Evolutionary conservation across 2,888 invertebrate genomes (phyloP).

Genomic region (Nowickia ferox): DNA sequence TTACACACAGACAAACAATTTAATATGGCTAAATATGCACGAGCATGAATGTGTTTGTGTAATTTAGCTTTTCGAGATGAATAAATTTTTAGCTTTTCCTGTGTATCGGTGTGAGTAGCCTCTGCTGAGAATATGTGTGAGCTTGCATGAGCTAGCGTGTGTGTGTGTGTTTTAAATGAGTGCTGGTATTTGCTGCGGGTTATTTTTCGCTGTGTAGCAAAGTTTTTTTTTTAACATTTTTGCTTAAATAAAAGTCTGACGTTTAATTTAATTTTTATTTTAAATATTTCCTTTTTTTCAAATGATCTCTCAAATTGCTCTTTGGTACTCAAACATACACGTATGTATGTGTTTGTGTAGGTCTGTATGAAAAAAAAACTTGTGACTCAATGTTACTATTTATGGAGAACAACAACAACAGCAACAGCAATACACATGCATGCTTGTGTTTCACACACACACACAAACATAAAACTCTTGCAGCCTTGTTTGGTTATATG

Average conservation of each 20-base stretch:
- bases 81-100: slow-evolving; percentile 30
- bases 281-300: background rate
- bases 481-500: background rate
- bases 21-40: slow-evolving; percentile 16
- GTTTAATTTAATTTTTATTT: slow-evolving; percentile 38
- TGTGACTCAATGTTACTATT: slow-evolving; percentile 75
- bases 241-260: slow-evolving; percentile 56
- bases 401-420: slow-evolving; percentile 77
- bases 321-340: background rate
- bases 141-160: background rate
- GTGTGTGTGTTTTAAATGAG: slow-evolving; percentile 37
- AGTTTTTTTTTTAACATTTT: slow-evolving; percentile 6
- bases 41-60: slow-evolving; percentile 30
- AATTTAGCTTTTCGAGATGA: slow-evolving; percentile 44
- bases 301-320: slow-evolving; percentile 51
- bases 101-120: slow-evolving; percentile 2
- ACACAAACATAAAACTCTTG: background rate
- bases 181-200: slow-evolving; percentile 38
- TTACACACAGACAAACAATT: slow-evolving; percentile 6
- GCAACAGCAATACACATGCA: slow-evolving; percentile 1
- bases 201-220: slow-evolving; percentile 50
- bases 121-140: background rate
- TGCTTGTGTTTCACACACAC: background rate
- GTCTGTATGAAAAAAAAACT: slow-evolving; percentile 4
- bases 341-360: no score